phyloP scores from a whole-genome alignment of 2,888 invertebrate species.

The Stenoptilia bipunctidactyla region DNA sequence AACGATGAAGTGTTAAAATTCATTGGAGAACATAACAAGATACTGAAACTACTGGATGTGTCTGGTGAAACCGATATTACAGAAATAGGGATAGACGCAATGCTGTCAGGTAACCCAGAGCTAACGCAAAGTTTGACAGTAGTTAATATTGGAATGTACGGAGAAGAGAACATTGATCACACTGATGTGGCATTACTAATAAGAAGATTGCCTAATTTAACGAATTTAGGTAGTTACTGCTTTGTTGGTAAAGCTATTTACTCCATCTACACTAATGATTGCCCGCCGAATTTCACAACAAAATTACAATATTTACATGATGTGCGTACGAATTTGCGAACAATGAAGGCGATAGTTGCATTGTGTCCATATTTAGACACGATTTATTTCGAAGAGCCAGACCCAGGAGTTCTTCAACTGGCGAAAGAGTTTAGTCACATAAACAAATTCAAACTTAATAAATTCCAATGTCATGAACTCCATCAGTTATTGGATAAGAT shows the following conservation, averaged over 20 bases:
- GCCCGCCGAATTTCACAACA: constrained; percentile 67
- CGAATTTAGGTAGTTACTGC: constrained; percentile 76
- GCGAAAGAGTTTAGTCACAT: constrained; percentile 59
- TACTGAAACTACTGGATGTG: constrained; percentile 74
- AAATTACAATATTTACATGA: constrained; percentile 78
- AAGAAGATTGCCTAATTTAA: constrained; percentile 73
- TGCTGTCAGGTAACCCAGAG: constrained; percentile 65
- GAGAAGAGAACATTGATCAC: constrained; percentile 77
- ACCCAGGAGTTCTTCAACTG: constrained; percentile 60
- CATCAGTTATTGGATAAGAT: constrained; percentile 67
- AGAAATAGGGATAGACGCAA: constrained; percentile 72
- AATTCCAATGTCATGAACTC: constrained; percentile 74
- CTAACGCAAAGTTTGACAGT: constrained; percentile 69
- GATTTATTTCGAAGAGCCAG: constrained; percentile 75
- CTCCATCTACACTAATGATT: constrained; percentile 65
- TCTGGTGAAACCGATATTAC: constrained; percentile 80
- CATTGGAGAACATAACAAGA: constrained; percentile 66
- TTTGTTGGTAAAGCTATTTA: constrained; percentile 75
- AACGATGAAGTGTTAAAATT: constrained; percentile 76
- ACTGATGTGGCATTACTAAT: constrained; percentile 75
- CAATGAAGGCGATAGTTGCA: constrained; percentile 70
- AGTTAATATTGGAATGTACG: constrained; percentile 78
- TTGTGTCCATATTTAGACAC: constrained; percentile 75
- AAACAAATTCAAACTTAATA: constrained; percentile 73
- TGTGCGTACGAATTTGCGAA: constrained; percentile 70